phyloP scores from a whole-genome alignment of 1,140 invertebrate species.

The Drosophila tristis region DNA sequence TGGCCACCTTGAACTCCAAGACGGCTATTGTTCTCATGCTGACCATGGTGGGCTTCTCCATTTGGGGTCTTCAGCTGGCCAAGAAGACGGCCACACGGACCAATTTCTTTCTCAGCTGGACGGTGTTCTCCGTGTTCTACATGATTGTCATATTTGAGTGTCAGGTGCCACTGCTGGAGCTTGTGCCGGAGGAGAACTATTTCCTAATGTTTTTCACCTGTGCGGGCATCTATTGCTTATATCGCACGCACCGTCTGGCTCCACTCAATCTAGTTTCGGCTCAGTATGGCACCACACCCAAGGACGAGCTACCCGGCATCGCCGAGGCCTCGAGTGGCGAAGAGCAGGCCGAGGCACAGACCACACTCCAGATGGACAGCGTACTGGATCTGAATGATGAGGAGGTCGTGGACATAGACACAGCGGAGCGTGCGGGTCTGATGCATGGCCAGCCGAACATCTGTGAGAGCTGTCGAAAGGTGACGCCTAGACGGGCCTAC shows the following conservation, averaged over 20 bases:
- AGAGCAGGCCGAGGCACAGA: conserved; percentile 64
- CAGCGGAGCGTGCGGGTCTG: conserved; percentile 36
- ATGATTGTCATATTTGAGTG: conserved; percentile 83
- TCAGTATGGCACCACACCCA: conserved; percentile 57
- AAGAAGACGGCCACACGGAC: conserved; percentile 70
- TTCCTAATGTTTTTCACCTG: conserved; percentile 77
- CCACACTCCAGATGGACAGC: conserved; percentile 63
- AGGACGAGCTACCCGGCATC: conserved; percentile 71
- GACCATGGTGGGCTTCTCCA: conserved; percentile 72
- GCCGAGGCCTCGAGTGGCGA: conserved; percentile 71
- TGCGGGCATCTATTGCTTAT: conserved; percentile 66
- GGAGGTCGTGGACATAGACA: conserved; percentile 27
- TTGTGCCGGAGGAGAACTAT: conserved; percentile 84
- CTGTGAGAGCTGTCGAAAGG: conserved; percentile 72
- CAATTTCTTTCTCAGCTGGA: conserved; percentile 84
- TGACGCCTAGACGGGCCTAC: conserved; percentile 62
- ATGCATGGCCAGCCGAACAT: conserved; percentile 68
- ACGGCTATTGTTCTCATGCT: conserved; percentile 83
- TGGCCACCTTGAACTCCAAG: conserved; percentile 84
- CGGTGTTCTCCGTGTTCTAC: conserved; percentile 79
- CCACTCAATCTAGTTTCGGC: conserved; percentile 64
- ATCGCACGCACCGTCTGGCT: conserved; percentile 59
- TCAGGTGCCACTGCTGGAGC: conserved; percentile 82
- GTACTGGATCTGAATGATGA: conserved; percentile 47
- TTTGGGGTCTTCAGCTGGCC: conserved; percentile 74